Evolutionary conservation across 2,888 invertebrate genomes (phyloP).

Genomic region (Odontothrips loti): DNA sequence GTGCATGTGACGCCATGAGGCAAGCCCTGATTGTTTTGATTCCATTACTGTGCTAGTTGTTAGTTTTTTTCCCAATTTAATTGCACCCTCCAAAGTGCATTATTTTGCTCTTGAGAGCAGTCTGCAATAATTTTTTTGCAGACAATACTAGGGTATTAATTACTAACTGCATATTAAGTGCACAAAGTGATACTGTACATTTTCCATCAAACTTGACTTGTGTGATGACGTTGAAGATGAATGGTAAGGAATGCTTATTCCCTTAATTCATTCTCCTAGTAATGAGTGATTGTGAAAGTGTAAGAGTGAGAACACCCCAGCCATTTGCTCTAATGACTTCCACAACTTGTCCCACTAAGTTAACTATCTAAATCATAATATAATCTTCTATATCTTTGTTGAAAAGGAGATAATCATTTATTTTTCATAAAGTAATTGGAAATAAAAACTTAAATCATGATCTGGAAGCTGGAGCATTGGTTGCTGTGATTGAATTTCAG

Average conservation of each 20-base stretch:
- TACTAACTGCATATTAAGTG: constrained; percentile 15
- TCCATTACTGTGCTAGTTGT: constrained; percentile 26
- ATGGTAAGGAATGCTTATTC: constrained; percentile 5
- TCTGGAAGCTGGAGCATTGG: constrained; percentile 2
- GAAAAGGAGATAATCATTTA: constrained; percentile 4
- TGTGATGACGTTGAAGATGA: constrained; percentile 2
- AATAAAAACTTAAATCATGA: neutral
- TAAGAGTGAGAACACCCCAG: neutral
- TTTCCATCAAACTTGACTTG: constrained; percentile 16
- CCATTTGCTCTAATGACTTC: constrained; percentile 19
- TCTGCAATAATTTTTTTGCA: neutral
- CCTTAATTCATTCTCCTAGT: neutral
- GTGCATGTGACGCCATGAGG: constrained; percentile 12
- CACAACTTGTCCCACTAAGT: constrained; percentile 3
- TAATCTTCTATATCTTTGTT: constrained; percentile 23
- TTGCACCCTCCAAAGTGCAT: neutral
- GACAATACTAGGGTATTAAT: neutral
- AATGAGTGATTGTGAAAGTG: neutral
- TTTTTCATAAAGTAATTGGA: neutral
- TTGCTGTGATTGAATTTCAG: neutral
- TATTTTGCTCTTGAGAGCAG: constrained; percentile 6
- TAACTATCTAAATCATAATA: neutral
- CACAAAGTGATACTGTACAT: constrained; percentile 25
- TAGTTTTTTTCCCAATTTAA: constrained; percentile 17
- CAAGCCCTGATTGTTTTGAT: constrained; percentile 3